Conservation (phyloP, 1,140 invertebrate species). For the Reticulitermes speratus region DNA sequence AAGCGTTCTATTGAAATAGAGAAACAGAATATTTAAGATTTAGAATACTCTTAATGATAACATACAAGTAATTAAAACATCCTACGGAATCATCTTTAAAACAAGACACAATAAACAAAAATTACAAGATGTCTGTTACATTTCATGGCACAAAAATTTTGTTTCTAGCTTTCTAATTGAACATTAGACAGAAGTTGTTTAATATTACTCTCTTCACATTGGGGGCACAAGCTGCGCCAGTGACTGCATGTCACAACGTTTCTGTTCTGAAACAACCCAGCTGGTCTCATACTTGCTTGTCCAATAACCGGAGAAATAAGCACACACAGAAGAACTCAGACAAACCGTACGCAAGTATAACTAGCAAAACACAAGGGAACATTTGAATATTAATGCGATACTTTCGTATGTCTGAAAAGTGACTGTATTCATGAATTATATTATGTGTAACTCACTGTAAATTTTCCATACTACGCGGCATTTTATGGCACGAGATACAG, state of each 20-base stretch:
- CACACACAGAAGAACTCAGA: too few relatives aligned
- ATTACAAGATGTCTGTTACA: background rate
- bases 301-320: too few relatives aligned
- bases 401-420: background rate
- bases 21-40: background rate
- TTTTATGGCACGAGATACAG: background rate
- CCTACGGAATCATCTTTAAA: background rate
- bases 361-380: background rate
- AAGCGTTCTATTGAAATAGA: conserved; percentile 7
- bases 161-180: too few relatives aligned
- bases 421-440: background rate
- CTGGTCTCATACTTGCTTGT: too few relatives aligned
- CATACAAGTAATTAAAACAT: background rate
- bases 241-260: too few relatives aligned
- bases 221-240: background rate
- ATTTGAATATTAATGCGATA: background rate
- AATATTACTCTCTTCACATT: background rate
- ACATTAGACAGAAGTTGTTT: background rate
- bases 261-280: too few relatives aligned
- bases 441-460: background rate
- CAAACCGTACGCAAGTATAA: too few relatives aligned
- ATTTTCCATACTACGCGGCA: background rate
- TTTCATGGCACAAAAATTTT: background rate
- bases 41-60: background rate
- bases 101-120: background rate